phyloP scores from a whole-genome alignment of 2,888 invertebrate species.

The Aphodius granarius region DNA sequence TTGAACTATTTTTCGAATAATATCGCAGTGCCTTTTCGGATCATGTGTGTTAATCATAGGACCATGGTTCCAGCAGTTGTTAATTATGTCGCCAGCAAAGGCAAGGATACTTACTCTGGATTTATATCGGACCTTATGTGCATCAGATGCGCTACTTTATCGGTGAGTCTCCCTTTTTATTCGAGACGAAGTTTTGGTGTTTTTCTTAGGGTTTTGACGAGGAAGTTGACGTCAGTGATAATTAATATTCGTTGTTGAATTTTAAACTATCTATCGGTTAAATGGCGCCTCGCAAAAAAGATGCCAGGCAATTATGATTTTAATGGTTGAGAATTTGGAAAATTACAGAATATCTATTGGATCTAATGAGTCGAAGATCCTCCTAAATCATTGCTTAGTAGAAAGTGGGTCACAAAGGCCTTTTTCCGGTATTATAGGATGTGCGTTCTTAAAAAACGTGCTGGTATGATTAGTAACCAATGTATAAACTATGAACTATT shows the following conservation, averaged over 20 bases:
- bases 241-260: neutral
- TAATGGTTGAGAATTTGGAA: neutral
- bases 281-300: neutral
- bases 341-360: neutral
- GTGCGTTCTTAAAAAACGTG: no score
- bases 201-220: neutral
- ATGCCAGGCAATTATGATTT: neutral
- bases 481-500: no score
- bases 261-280: neutral
- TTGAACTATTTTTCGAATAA: neutral
- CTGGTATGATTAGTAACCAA: no score
- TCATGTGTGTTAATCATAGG: slow-evolving; percentile 52
- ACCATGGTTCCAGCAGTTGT: slow-evolving; percentile 53
- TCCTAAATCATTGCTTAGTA: neutral
- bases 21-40: neutral
- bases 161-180: slow-evolving; percentile 43
- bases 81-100: slow-evolving; percentile 51
- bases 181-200: neutral
- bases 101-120: slow-evolving; percentile 51
- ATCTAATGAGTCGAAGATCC: neutral
- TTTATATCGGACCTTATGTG: slow-evolving; percentile 51
- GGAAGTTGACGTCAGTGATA: neutral
- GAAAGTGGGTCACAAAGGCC: neutral
- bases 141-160: slow-evolving; percentile 47
- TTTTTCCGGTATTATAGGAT: neutral